Evolutionary conservation across 2,113 vertebrate species (phyloP).

Genomic region (Hystrix brachyura): DNA sequence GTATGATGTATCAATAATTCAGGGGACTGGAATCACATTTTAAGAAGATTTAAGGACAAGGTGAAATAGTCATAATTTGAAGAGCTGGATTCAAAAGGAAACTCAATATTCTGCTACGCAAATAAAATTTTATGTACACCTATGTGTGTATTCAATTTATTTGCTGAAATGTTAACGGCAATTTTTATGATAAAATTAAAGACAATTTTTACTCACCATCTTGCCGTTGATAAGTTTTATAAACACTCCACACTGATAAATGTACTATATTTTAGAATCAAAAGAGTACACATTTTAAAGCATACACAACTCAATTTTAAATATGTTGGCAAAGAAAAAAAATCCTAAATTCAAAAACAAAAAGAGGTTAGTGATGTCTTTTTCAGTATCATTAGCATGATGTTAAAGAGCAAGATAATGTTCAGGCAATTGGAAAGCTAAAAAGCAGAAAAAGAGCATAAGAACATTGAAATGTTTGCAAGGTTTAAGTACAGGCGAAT

Average conservation of each 20-base stretch:
- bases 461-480: neutral
- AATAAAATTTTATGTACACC: neutral
- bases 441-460: neutral
- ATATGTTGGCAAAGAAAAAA: slow-evolving; percentile 34
- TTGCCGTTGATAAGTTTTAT: neutral
- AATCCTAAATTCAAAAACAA: neutral
- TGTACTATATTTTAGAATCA: neutral
- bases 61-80: slow-evolving; percentile 38
- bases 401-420: neutral
- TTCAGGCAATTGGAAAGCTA: neutral
- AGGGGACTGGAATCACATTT: slow-evolving; percentile 20
- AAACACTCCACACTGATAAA: neutral
- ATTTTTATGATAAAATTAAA: neutral
- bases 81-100: neutral
- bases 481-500: neutral
- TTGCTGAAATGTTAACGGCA: neutral
- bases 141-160: neutral
- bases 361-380: neutral
- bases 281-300: neutral
- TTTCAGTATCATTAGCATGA: neutral
- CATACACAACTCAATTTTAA: neutral
- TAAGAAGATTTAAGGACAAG: neutral
- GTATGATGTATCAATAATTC: neutral
- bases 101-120: neutral
- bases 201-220: neutral